These are phyloP conservation scores for Gonocerus acuteangulatus DNA, from an alignment of 2,888 invertebrate genomes.

Conservation along the genomic window DNA sequence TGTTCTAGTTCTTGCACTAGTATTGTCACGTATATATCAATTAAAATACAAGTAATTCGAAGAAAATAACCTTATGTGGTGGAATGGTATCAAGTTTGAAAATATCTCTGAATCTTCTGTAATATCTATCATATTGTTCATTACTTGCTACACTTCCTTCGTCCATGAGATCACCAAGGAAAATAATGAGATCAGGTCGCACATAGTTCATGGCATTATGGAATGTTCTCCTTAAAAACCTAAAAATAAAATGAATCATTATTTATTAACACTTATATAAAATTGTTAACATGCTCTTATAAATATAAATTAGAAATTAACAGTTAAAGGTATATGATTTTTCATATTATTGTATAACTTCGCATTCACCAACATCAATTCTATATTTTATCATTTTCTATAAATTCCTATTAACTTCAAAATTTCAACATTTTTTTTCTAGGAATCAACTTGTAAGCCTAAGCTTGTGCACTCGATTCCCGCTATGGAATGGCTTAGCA, in stretches of 20 bases:
- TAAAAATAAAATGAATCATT: conserved; percentile 45
- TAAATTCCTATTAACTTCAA: too few relatives aligned
- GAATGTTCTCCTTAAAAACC: conserved; percentile 75
- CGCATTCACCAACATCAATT: too few relatives aligned
- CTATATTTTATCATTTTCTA: too few relatives aligned
- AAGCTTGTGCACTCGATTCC: too few relatives aligned
- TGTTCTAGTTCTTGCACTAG: too few relatives aligned
- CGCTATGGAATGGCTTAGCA: too few relatives aligned
- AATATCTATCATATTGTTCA: conserved; percentile 65
- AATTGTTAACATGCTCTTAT: not conserved
- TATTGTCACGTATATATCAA: too few relatives aligned
- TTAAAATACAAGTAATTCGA: too few relatives aligned
- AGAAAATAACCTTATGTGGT: too few relatives aligned
- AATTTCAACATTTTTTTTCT: too few relatives aligned
- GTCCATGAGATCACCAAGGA: conserved; percentile 90
- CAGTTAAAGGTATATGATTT: not conserved
- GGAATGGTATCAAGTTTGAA: conserved; percentile 44
- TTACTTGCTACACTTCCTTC: conserved; percentile 76
- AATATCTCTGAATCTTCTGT: conserved; percentile 62
- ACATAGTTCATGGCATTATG: conserved; percentile 59
- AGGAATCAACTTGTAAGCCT: too few relatives aligned
- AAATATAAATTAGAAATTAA: not conserved
- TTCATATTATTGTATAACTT: not conserved
- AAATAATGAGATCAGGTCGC: conserved; percentile 76
- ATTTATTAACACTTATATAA: too few relatives aligned